Conservation (phyloP, 1,140 invertebrate genomes). For the Paraescarpia echinospica region DNA sequence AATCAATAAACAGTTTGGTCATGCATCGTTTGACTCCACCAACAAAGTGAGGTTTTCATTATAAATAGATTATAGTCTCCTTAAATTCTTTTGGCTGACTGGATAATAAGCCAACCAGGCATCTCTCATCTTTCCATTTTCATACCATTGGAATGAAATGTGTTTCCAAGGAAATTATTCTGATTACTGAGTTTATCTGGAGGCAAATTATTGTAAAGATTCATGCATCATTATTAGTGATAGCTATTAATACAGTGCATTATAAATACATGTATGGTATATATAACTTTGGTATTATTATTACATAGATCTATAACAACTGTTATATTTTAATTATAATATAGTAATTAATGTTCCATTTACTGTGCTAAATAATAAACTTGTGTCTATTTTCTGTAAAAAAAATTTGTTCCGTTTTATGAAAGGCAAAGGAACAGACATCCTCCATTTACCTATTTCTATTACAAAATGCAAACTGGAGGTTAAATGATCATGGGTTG, state of each 20-base stretch:
- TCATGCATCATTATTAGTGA: not conserved
- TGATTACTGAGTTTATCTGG: not conserved
- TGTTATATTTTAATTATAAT: no score
- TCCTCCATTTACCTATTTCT: no score
- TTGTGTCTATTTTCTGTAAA: not conserved
- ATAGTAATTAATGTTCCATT: no score
- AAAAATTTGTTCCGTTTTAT: not conserved
- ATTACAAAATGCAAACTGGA: not conserved
- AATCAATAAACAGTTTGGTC: not conserved
- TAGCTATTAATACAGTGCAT: no score
- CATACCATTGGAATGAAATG: not conserved
- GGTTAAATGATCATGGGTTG: not conserved
- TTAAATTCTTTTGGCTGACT: not conserved
- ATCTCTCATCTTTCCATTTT: not conserved
- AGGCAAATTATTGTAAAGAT: not conserved
- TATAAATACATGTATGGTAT: no score
- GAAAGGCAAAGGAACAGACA: not conserved
- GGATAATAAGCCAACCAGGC: not conserved
- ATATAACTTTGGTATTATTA: no score
- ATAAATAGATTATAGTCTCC: not conserved
- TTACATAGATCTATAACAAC: no score
- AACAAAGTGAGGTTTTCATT: not conserved
- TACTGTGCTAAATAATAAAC: no score
- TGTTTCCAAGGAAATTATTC: not conserved
- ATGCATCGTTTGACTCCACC: not conserved